Evolutionary conservation across 2,888 invertebrate species (phyloP), one percentile per base, ranked within the genome.

Genomic region (Hemistola chrysoprasaria): DNA sequence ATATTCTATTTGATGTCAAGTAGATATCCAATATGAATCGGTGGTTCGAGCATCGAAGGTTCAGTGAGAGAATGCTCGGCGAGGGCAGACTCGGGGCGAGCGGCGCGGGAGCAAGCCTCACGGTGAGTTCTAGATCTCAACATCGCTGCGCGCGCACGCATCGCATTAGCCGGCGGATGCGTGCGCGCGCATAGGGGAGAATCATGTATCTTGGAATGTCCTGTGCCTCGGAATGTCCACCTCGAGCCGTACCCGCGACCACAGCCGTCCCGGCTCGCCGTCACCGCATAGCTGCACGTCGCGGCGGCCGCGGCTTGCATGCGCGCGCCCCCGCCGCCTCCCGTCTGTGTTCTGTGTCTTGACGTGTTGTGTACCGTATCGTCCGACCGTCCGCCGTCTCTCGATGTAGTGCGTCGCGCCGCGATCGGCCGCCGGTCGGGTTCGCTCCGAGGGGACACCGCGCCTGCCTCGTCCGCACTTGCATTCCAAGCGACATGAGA

Each of bases 191-290:
- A 75, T 78, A 82, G 84, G 89, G 90, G 89, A 90, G 84, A 80
- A 86, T 88, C 89, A 87, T 90, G 89, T 90, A 90, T 90, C 90
- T 90, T 90, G 90, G 90, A 90, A 90, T 90, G 90, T 89, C 89
- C 85, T 88, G 90, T 90, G 89, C 90, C 90, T 90, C 90, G 90
- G 90, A 90, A 90, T 90, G 90, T 89, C 88, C 87, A 87, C 88
- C 88, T 88, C 83, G 79, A 80, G 74, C 80, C 80, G 79, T 74
- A n/a, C n/a, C n/a, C n/a, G n/a, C n/a, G n/a, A n/a, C 16, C 16
- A 16, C 16, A 4, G 16, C 16, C 16, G 16, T 2, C 16, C 16
- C 16, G 3, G 16, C 16, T 2, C 16, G 16, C 16, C 16, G 16
- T 4, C 16, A 3, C 71, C 69, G 78, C 86, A 84, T 84, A 85